These are phyloP conservation scores for Manis crassicaudata DNA, from an alignment of 2,797 vertebrate species.

Conservation along the genomic window DNA sequence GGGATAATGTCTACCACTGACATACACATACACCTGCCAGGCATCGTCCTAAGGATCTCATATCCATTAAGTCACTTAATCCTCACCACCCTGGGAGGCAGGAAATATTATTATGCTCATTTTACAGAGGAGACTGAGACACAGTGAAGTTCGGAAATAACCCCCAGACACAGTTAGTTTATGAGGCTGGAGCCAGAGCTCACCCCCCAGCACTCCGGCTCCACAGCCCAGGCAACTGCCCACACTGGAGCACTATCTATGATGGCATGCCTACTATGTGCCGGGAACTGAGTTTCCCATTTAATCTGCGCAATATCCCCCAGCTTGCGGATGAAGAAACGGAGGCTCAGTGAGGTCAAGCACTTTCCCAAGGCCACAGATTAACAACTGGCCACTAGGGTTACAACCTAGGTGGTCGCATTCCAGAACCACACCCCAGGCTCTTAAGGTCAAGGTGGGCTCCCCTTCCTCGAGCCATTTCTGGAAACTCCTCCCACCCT, in stretches of 20 bases:
- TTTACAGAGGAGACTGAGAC: background rate
- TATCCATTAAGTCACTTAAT: too few species aligned
- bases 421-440: background rate
- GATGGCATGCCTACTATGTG: fast-evolving
- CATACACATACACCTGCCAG: fast-evolving
- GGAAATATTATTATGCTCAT: background rate
- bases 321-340: background rate
- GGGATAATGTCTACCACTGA: too few species aligned
- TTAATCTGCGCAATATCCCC: background rate
- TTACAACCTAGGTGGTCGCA: background rate
- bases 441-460: background rate
- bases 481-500: background rate
- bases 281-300: background rate
- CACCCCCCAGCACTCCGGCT: fast-evolving
- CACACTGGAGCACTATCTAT: fast-evolving
- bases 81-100: background rate
- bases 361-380: background rate
- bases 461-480: background rate
- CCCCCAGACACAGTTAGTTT: background rate
- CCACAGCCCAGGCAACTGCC: fast-evolving
- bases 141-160: background rate
- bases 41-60: background rate
- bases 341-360: background rate
- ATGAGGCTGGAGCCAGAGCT: too few species aligned
- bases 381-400: background rate